Base-by-base conservation (phyloP, 1,140 invertebrate species). In the Halyomorpha halys region DNA sequence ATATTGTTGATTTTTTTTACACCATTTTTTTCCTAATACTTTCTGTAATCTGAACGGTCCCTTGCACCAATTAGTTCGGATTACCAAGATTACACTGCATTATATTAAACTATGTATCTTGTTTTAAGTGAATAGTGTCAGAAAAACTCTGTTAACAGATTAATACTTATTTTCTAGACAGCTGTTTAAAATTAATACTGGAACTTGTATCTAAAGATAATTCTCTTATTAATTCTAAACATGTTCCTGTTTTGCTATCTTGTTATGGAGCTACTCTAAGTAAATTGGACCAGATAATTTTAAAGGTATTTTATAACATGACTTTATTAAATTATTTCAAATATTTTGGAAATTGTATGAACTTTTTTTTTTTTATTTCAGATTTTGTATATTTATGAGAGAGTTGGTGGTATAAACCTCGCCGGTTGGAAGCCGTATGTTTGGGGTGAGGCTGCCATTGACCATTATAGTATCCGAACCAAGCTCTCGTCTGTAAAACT, bases 381-480 rank as follows among this genome's bases (percentile, higher is more conserved):
- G 19, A 56, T 56, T 23, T 56, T 56, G 53, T 56, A 25, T 56
- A 56, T 25, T 56, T 56, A 86, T 69, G 86, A 87, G 72, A 73
- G 71, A 39, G 76, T 56, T 23, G 53, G 79, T 59, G 77, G 78
- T 16, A 74, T 82, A 44, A 80, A 80, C 65, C 76, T 88, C 15
- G 76, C 80, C 53, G 77, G 84, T 74, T 90, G 82, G 69, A 83
- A 83, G 66, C 89, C 89, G 15, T 91, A 86, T 15, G 25, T 63
- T 16, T 91, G 0, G 83, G 88, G 90, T 8, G 81, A 82, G 71
- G 81, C 83, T 16, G 89, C 88, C 0, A 82, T 86, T 14, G 82
- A 80, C 39, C 82, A 88, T 73, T 90, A 90, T 69, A 83, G 85
- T 15, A 76, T 89, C 0, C 79, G 82, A 78, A 83, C 69, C 77